phyloP scores from a whole-genome alignment of 37 sponge, comb jelly and placozoan genomes.

The Spongia lamella region DNA sequence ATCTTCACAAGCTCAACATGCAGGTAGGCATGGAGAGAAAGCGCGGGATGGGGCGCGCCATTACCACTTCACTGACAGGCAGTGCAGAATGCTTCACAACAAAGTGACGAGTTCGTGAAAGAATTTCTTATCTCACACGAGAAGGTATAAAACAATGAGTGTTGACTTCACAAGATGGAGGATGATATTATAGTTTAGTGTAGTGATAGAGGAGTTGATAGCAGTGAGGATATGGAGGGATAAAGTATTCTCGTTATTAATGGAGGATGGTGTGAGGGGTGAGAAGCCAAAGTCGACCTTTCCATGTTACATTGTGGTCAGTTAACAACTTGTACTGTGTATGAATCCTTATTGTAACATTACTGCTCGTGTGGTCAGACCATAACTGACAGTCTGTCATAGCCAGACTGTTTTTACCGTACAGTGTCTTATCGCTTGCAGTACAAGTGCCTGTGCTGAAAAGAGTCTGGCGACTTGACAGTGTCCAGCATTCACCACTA shows the following conservation, averaged over 20 bases:
- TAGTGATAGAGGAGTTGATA: slow-evolving; percentile 71
- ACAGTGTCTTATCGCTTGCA: too few species aligned
- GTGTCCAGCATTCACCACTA: too few species aligned
- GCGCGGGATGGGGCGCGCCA: neutral
- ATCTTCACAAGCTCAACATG: slow-evolving; percentile 71
- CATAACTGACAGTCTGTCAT: too few species aligned
- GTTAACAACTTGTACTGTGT: too few species aligned
- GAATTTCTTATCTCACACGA: slow-evolving; percentile 67
- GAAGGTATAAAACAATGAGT: slow-evolving; percentile 43
- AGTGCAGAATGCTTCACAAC: slow-evolving; percentile 51
- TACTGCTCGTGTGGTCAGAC: too few species aligned
- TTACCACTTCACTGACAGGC: slow-evolving; percentile 28
- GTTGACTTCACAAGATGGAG: neutral
- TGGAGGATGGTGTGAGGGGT: neutral
- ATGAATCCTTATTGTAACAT: too few species aligned
- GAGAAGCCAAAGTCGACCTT: neutral
- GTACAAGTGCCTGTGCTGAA: too few species aligned
- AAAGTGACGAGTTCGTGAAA: slow-evolving; percentile 80
- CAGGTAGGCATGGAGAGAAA: slow-evolving; percentile 47
- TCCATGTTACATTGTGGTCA: neutral
- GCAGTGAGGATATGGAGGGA: slow-evolving; percentile 75
- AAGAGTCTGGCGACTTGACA: too few species aligned
- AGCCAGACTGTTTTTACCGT: too few species aligned
- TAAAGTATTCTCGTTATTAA: slow-evolving; percentile 52
- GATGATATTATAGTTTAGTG: slow-evolving; percentile 32